Conservation (phyloP, 2,888 invertebrate genomes). For the Xestoiulus laeticollis region DNA sequence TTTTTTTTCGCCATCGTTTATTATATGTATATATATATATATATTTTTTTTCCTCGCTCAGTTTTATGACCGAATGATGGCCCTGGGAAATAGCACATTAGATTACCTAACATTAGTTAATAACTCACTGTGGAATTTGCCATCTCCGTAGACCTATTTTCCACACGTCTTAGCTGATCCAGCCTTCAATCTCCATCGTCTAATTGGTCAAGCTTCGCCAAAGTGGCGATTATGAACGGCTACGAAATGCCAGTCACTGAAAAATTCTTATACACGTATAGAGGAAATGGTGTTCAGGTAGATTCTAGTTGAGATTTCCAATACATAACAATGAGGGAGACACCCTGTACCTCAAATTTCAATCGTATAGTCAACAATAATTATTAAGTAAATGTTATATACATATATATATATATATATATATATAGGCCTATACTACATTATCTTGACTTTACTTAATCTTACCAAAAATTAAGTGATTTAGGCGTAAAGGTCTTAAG, state of each 20-base stretch:
- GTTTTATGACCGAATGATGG: conserved; percentile 18
- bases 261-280: background rate
- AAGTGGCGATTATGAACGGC: background rate
- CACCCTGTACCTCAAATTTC: no score
- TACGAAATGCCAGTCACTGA: background rate
- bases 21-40: no score
- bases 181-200: background rate
- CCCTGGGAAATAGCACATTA: conserved; percentile 1
- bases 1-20: background rate
- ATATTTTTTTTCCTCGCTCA: background rate
- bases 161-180: background rate
- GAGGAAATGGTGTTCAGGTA: no score
- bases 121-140: conserved; percentile 2
- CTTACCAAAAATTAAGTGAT: no score
- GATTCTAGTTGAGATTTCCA: no score
- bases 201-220: background rate
- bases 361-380: no score
- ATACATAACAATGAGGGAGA: no score
- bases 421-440: no score
- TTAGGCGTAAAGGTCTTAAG: no score
- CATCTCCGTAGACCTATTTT: background rate
- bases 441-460: no score
- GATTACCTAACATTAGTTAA: conserved; percentile 9
- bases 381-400: no score
- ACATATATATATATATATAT: no score